Conservation (phyloP, 2,113 vertebrate species). For the Rutilus rutilus region DNA sequence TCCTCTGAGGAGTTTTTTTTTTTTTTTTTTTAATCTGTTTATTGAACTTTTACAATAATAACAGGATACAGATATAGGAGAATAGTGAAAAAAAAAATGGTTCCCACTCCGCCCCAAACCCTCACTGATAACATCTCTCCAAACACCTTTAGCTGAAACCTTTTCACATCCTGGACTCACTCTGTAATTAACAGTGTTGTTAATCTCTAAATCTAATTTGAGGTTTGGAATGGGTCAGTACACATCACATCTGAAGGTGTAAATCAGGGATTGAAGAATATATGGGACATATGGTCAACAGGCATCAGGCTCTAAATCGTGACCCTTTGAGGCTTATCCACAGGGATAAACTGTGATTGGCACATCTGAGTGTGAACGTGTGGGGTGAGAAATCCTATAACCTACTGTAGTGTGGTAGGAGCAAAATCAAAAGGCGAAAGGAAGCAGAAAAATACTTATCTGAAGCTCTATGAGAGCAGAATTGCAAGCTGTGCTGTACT, state of each 20-base stretch:
- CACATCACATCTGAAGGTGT: slow-evolving; percentile 49
- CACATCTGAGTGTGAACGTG: neutral
- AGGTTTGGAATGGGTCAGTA: slow-evolving; percentile 36
- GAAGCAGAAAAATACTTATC: neutral
- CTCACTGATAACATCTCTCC: neutral
- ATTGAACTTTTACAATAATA: no score
- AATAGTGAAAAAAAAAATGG: no score
- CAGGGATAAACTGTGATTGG: neutral
- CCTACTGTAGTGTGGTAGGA: neutral
- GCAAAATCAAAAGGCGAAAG: neutral
- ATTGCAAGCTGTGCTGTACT: neutral
- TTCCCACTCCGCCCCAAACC: no score
- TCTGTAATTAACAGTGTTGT: slow-evolving; percentile 48
- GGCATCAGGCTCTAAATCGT: neutral
- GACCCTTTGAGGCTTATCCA: slow-evolving; percentile 50
- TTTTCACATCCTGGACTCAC: slow-evolving; percentile 7
- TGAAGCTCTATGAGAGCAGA: neutral
- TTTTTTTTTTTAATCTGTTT: no score
- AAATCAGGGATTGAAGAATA: slow-evolving; percentile 54
- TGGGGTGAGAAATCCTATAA: neutral
- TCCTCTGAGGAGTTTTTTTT: no score
- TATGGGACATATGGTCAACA: slow-evolving; percentile 60
- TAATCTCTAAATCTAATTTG: slow-evolving; percentile 70
- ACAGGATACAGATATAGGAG: no score
- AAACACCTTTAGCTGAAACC: neutral